A percentile compares a stretch with the other conserved stretches of the same genome.
Evolutionary conservation across 2,797 vertebrate species (phyloP).

Genomic region (Gephyroberyx darwinii): DNA sequence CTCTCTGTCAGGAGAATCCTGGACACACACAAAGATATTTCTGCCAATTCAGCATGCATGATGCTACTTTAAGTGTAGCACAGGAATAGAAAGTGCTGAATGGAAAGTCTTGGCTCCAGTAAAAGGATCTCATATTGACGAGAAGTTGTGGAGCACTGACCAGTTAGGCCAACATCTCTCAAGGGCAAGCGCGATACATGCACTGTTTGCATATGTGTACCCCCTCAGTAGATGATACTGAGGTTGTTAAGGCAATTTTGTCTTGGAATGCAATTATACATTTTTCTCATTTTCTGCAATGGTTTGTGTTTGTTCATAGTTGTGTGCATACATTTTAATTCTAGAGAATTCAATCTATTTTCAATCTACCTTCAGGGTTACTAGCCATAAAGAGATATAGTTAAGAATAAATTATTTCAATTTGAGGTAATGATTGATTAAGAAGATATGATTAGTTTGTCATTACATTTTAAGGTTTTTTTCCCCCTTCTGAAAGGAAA

Average conservation of each 20-base stretch:
- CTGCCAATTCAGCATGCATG: constrained; percentile 70
- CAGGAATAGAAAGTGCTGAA: constrained; percentile 54
- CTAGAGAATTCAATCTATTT: constrained; percentile 50
- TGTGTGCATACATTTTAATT: constrained; percentile 52
- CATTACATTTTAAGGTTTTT: constrained; percentile 42
- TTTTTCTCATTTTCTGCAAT: constrained; percentile 36
- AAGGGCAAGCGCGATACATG: constrained; percentile 62
- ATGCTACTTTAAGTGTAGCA: constrained; percentile 64
- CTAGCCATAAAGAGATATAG: constrained; percentile 61
- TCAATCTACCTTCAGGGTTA: constrained; percentile 37
- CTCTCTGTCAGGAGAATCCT: constrained; percentile 11
- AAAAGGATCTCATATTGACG: constrained; percentile 40
- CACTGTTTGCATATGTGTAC: constrained; percentile 40
- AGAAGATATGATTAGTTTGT: constrained; percentile 32
- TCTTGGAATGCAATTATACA: constrained; percentile 48
- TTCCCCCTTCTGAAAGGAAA: constrained; percentile 18
- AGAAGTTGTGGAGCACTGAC: constrained; percentile 45
- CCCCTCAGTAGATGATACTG: constrained; percentile 53
- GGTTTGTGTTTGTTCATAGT: constrained; percentile 63
- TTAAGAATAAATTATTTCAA: constrained; percentile 43
- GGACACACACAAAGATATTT: constrained; percentile 48
- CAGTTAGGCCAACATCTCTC: constrained; percentile 49
- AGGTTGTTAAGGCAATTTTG: constrained; percentile 37
- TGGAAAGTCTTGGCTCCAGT: constrained; percentile 52
- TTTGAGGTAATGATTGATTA: constrained; percentile 44